Evolutionary conservation across 37 sponge, comb jelly and placozoan genomes (phyloP).

Genomic region (Eunapius fragilis): DNA sequence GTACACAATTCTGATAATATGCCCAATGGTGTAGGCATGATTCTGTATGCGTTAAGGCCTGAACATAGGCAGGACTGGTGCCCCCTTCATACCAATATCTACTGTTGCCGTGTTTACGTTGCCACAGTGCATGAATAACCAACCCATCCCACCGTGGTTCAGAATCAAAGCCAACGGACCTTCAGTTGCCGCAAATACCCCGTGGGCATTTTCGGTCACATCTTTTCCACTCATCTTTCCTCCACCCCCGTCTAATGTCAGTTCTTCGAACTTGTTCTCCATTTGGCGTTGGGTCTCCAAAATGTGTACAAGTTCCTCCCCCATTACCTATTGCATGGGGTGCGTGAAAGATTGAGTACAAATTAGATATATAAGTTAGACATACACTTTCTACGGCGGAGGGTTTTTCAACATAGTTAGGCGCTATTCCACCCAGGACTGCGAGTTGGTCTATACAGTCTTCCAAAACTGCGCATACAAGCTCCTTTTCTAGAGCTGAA

Average conservation of each 20-base stretch:
- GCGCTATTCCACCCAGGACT: constrained; percentile 80
- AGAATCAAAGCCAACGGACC: neutral
- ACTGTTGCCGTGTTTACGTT: no score
- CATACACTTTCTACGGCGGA: constrained; percentile 68
- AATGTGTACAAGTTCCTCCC: constrained; percentile 75
- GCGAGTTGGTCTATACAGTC: constrained; percentile 86
- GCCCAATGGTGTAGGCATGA: no score
- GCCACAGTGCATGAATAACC: no score
- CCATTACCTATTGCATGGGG: constrained; percentile 57
- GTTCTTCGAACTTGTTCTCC: constrained; percentile 53
- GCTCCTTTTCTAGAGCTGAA: constrained; percentile 36
- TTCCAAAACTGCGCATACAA: constrained; percentile 68
- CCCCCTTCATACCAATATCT: no score
- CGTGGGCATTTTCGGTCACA: constrained; percentile 21
- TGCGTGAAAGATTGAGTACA: neutral
- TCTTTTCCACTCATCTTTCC: neutral
- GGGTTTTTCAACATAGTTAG: constrained; percentile 51
- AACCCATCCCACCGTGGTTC: no score
- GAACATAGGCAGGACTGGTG: no score
- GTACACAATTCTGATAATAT: no score
- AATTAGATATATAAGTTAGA: neutral
- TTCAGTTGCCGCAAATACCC: constrained; percentile 8
- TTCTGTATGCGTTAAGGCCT: no score
- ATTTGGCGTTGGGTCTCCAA: constrained; percentile 77
- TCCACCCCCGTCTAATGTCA: constrained; percentile 17